Evolutionary conservation across 2,797 vertebrate species (phyloP).

Genomic region (Takifugu rubripes): DNA sequence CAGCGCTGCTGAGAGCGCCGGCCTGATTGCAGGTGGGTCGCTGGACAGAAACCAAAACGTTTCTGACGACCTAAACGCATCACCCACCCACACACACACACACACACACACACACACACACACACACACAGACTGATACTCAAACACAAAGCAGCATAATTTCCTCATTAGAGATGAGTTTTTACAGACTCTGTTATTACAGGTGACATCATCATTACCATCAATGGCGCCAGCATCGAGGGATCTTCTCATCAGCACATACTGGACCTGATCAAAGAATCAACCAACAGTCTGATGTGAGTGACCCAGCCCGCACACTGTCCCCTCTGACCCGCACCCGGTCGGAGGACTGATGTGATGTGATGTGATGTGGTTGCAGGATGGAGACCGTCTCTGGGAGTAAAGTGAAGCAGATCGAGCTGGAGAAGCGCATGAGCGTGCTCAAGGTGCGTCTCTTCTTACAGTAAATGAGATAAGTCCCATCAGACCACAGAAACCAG

Average conservation of each 20-base stretch:
- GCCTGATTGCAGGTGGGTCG: slow-evolving; percentile 83
- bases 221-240: slow-evolving; percentile 83
- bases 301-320: slow-evolving; percentile 21
- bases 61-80: background rate
- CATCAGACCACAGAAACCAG: slow-evolving; percentile 7
- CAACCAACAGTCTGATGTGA: slow-evolving; percentile 87
- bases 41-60: background rate
- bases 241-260: slow-evolving; percentile 83
- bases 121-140: background rate
- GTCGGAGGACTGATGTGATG: background rate
- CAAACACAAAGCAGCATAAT: background rate
- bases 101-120: background rate
- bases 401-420: slow-evolving; percentile 83
- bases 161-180: slow-evolving; percentile 15
- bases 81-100: background rate
- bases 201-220: slow-evolving; percentile 87
- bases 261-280: slow-evolving; percentile 83
- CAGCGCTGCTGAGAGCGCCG: slow-evolving; percentile 84
- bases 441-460: slow-evolving; percentile 80
- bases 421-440: slow-evolving; percentile 82
- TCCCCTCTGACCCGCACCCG: background rate
- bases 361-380: slow-evolving; percentile 63
- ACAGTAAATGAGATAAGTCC: background rate
- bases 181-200: slow-evolving; percentile 9
- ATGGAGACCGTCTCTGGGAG: slow-evolving; percentile 86